Percentiles rank a stretch among this genome's conserved stretches.
Evolutionary conservation across 1,140 invertebrate genomes (phyloP).

Genomic region (Phymorhynchus buccinoides): DNA sequence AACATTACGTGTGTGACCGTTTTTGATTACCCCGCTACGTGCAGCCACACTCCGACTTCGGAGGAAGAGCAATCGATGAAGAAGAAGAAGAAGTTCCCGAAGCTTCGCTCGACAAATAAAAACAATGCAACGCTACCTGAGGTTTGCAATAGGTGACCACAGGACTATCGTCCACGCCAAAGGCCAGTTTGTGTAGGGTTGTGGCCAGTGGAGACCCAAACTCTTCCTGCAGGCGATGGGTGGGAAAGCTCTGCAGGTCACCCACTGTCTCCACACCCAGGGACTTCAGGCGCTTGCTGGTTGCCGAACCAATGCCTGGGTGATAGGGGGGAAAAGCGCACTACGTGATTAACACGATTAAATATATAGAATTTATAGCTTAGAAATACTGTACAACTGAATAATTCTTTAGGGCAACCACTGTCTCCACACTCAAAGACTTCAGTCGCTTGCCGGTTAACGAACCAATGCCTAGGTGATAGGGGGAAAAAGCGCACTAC

Average conservation of each 20-base stretch:
- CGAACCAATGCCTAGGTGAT: constrained; percentile 57
- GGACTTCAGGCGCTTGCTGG: constrained; percentile 49
- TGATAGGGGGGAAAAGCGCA: not conserved
- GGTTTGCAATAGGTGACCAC: constrained; percentile 57
- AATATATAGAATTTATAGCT: too few relatives aligned
- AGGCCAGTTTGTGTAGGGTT: constrained; percentile 52
- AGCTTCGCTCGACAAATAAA: too few relatives aligned
- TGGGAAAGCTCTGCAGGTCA: constrained; percentile 52
- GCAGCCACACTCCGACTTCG: too few relatives aligned
- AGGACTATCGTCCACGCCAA: constrained; percentile 59
- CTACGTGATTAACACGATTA: too few relatives aligned
- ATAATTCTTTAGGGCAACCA: constrained; percentile 54
- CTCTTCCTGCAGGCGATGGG: constrained; percentile 49
- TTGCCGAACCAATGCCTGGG: constrained; percentile 60
- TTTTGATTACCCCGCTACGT: too few relatives aligned
- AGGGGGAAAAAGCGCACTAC: not conserved
- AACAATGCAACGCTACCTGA: too few relatives aligned
- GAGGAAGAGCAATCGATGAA: too few relatives aligned
- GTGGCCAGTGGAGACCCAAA: constrained; percentile 48
- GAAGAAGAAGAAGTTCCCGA: too few relatives aligned
- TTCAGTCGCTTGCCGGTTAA: constrained; percentile 51
- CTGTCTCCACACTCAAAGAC: constrained; percentile 50
- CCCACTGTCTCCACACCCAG: constrained; percentile 53
- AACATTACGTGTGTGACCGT: too few relatives aligned
- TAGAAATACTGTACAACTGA: too few relatives aligned